Percentiles rank a stretch among this genome's conserved stretches.
Evolutionary conservation across 2,797 vertebrate species (phyloP).

Genomic region (Malurus splendens): DNA sequence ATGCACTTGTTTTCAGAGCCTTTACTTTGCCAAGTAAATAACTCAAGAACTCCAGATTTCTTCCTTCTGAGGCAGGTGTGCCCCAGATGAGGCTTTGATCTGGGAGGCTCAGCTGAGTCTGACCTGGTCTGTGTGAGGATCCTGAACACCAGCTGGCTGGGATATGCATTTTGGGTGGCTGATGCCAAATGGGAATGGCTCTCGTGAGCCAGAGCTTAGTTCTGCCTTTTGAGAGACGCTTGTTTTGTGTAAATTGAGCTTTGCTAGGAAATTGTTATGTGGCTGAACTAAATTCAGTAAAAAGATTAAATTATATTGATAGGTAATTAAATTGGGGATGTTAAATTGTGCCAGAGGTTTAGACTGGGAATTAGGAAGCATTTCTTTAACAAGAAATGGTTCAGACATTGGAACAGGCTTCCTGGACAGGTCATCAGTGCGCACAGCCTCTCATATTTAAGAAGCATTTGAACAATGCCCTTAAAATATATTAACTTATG

Average conservation of each 20-base stretch:
- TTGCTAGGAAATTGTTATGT: not conserved
- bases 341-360: not conserved
- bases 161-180: not conserved
- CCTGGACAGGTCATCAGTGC: not conserved
- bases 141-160: not conserved
- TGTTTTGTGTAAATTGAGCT: not conserved
- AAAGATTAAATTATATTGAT: not conserved
- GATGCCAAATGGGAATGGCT: not conserved
- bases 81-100: conserved; percentile 30
- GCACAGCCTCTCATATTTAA: not conserved
- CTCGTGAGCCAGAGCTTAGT: not conserved
- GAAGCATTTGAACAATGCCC: not conserved
- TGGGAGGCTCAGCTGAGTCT: not conserved
- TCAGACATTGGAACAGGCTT: not conserved
- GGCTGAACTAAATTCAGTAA: not conserved
- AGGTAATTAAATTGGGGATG: not conserved
- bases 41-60: not conserved
- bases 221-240: not conserved
- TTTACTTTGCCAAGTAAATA: not conserved
- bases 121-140: not conserved
- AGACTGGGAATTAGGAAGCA: not conserved
- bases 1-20: not conserved
- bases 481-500: not conserved
- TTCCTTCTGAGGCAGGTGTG: not conserved
- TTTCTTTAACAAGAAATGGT: not conserved